These are phyloP conservation scores for Camponotus pennsylvanicus DNA, from an alignment of 1,140 invertebrate species.

Conservation along the genomic window DNA sequence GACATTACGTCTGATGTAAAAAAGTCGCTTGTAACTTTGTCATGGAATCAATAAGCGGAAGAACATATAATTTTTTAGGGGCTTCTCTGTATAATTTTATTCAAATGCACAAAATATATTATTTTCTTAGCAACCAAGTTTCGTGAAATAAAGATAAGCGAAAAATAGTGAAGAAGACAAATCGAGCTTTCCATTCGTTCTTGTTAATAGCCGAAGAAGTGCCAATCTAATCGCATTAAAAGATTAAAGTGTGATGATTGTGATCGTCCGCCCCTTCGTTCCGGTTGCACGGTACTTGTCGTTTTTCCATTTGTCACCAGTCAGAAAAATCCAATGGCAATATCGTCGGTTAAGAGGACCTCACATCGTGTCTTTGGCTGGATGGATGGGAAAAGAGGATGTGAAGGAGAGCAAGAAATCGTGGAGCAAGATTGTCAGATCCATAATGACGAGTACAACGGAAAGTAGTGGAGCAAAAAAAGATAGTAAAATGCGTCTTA, in stretches of 20 bases:
- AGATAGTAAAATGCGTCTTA: slow-evolving; percentile 7
- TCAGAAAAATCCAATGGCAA: slow-evolving; percentile 42
- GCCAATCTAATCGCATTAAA: slow-evolving; percentile 70
- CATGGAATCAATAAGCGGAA: background rate
- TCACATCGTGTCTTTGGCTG: slow-evolving; percentile 25
- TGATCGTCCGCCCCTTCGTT: slow-evolving; percentile 10
- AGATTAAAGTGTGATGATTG: slow-evolving; percentile 61
- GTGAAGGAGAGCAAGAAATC: slow-evolving; percentile 41
- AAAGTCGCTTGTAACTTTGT: background rate
- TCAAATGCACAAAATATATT: slow-evolving; percentile 30
- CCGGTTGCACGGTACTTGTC: slow-evolving; percentile 45
- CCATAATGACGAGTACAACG: slow-evolving; percentile 42
- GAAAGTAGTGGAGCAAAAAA: slow-evolving; percentile 46
- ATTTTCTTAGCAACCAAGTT: slow-evolving; percentile 17
- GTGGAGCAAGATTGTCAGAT: slow-evolving; percentile 48
- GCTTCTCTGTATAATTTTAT: background rate
- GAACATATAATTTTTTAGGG: background rate
- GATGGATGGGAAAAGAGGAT: slow-evolving; percentile 35
- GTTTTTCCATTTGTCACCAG: slow-evolving; percentile 56
- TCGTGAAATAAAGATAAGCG: slow-evolving; percentile 31
- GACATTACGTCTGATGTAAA: background rate
- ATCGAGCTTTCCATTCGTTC: slow-evolving; percentile 6
- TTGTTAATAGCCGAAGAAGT: slow-evolving; percentile 49
- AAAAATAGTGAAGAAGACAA: slow-evolving; percentile 53
- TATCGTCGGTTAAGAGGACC: slow-evolving; percentile 1